Percentiles rank a stretch among this genome's conserved stretches.
Evolutionary conservation across 2,797 vertebrate species (phyloP).

Genomic region (Hippocampus kuda): DNA sequence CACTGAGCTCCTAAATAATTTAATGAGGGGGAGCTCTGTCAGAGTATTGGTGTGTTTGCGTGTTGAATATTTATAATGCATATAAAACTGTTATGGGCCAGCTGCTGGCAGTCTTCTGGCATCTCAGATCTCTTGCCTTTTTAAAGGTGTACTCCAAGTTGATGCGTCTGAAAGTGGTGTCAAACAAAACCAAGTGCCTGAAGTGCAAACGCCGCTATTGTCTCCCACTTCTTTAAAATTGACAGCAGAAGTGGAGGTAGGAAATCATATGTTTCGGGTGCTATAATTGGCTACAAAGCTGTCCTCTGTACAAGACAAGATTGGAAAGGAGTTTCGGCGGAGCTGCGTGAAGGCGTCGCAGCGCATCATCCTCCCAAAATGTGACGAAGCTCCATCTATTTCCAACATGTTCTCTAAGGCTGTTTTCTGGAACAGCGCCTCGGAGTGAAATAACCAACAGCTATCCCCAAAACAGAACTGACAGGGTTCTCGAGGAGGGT

Average conservation of each 20-base stretch:
- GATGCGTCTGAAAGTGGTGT: not conserved
- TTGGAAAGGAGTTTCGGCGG: conserved; percentile 18
- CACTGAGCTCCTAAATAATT: conserved; percentile 55
- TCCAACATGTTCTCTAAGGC: conserved; percentile 7
- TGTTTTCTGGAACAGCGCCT: conserved; percentile 3
- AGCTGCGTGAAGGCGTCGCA: conserved; percentile 6
- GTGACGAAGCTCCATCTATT: conserved; percentile 6
- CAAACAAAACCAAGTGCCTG: not conserved
- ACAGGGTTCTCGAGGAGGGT: conserved; percentile 11
- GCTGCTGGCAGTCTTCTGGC: conserved; percentile 45
- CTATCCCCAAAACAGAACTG: conserved; percentile 4
- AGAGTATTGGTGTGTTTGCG: conserved; percentile 51
- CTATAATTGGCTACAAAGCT: conserved; percentile 24
- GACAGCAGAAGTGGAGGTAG: conserved; percentile 10
- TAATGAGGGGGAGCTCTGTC: conserved; percentile 48
- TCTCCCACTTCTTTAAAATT: conserved; percentile 4
- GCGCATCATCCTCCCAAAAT: conserved; percentile 7
- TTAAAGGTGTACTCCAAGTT: conserved; percentile 2
- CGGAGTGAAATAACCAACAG: conserved; percentile 3
- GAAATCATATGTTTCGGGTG: conserved; percentile 26
- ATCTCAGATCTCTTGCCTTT: conserved; percentile 24
- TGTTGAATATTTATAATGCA: conserved; percentile 57
- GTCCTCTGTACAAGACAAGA: conserved; percentile 15
- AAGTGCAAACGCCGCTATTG: conserved; percentile 9
- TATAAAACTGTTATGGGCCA: conserved; percentile 55